Percentiles rank a stretch among this genome's conserved stretches.
These are phyloP conservation scores for Coreoperca whiteheadi DNA, from an alignment of 2,113 vertebrate genomes.

Conservation along the genomic window DNA sequence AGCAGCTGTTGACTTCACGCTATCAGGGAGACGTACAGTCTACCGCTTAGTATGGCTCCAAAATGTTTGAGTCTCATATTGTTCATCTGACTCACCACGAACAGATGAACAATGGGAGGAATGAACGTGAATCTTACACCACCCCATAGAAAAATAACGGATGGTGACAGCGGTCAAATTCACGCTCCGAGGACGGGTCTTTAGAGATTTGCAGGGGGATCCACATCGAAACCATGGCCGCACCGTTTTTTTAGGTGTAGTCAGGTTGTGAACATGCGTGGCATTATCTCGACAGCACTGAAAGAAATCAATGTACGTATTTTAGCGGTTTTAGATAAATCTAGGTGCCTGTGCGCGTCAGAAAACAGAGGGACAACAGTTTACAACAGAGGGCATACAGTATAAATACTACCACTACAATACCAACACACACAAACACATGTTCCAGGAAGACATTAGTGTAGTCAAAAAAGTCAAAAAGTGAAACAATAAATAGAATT, in stretches of 20 bases:
- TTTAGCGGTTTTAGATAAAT: not conserved
- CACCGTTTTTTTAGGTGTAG: no score
- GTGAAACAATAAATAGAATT: no score
- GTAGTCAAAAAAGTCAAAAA: no score
- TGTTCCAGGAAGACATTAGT: no score
- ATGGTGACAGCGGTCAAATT: not conserved
- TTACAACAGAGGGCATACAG: not conserved
- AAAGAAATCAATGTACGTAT: not conserved
- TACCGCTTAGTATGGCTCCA: constrained; percentile 17
- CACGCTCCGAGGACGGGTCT: not conserved
- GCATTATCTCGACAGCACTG: not conserved
- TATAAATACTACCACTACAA: not conserved
- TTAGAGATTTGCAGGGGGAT: not conserved
- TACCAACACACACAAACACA: no score
- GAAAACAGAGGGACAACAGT: not conserved
- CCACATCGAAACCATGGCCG: not conserved
- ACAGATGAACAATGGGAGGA: constrained; percentile 10
- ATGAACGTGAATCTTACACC: not conserved
- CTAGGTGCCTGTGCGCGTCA: not conserved
- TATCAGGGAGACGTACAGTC: constrained; percentile 34
- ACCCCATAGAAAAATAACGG: not conserved
- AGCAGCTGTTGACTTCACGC: constrained; percentile 68
- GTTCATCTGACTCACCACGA: constrained; percentile 13
- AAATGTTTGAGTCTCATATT: not conserved
- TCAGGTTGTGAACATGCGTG: not conserved